These are phyloP conservation scores for Tiliacea citrago DNA, from an alignment of 2,888 invertebrate genomes.

Conservation along the genomic window DNA sequence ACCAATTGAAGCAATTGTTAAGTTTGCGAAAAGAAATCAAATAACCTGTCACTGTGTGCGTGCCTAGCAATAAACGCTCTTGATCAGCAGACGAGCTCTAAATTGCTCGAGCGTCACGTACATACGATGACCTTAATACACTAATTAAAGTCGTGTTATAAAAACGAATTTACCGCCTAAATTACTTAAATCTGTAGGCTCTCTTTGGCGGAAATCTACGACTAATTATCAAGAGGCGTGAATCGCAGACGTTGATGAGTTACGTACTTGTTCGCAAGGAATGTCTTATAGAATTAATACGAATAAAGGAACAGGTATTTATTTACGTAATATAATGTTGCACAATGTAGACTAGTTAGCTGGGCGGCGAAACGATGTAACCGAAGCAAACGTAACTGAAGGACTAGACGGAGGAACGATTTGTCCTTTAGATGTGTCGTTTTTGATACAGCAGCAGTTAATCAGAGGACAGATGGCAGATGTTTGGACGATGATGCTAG, in stretches of 20 bases:
- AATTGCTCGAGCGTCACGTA: conserved; percentile 64
- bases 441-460: conserved; percentile 18
- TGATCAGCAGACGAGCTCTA: conserved; percentile 67
- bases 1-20: conserved; percentile 82
- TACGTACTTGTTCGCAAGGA: conserved; percentile 55
- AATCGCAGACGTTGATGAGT: conserved; percentile 54
- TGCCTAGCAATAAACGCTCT: conserved; percentile 64
- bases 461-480: conserved; percentile 77
- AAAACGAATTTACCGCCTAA: conserved; percentile 58
- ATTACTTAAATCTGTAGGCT: conserved; percentile 59
- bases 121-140: conserved; percentile 70
- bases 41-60: conserved; percentile 61
- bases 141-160: conserved; percentile 67
- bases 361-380: conserved; percentile 50
- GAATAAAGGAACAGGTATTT: conserved; percentile 64
- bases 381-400: conserved; percentile 41
- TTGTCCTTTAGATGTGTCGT: conserved; percentile 12
- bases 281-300: conserved; percentile 57
- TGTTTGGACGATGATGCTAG: conserved; percentile 77
- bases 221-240: conserved; percentile 43
- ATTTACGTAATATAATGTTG: conserved; percentile 59
- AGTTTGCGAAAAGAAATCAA: conserved; percentile 75
- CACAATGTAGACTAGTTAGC: conserved; percentile 54
- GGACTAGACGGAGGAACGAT: conserved; percentile 20
- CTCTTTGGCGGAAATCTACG: conserved; percentile 56